Evolutionary conservation across 2,888 invertebrate genomes (phyloP).

Genomic region (Oxytorus armatus): DNA sequence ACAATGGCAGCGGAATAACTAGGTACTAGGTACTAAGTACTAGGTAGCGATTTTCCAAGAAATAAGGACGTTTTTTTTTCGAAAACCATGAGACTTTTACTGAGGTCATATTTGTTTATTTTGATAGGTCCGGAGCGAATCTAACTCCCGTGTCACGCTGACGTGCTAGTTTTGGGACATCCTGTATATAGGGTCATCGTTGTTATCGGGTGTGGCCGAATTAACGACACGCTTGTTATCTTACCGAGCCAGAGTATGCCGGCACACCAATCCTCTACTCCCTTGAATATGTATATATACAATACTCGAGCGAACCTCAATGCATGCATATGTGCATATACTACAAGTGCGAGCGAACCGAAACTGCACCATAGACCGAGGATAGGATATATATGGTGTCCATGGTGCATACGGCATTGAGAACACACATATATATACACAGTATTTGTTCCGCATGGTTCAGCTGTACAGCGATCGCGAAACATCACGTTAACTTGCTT

Average conservation of each 20-base stretch:
- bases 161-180: too few species aligned
- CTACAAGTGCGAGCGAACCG: conserved; percentile 17
- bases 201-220: conserved; percentile 61
- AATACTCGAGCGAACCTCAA: conserved; percentile 30
- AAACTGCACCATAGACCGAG: not conserved
- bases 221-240: conserved; percentile 69
- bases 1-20: too few species aligned
- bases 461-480: conserved; percentile 50
- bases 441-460: conserved; percentile 34
- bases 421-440: too few species aligned
- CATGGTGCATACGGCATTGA: conserved; percentile 23
- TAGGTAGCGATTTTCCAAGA: too few species aligned
- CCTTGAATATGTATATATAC: conserved; percentile 1
- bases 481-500: conserved; percentile 58
- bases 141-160: too few species aligned
- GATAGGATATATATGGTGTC: conserved; percentile 17
- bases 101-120: too few species aligned
- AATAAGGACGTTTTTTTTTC: too few species aligned
- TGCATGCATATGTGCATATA: conserved; percentile 27
- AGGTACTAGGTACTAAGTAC: too few species aligned
- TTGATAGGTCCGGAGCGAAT: too few species aligned
- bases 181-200: conserved; percentile 21
- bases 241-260: conserved; percentile 35
- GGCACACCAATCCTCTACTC: conserved; percentile 42
- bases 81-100: too few species aligned